Percentiles rank a stretch among this genome's conserved stretches.
Conservation (phyloP, 2,113 vertebrate species). For the Petaurus breviceps region DNA sequence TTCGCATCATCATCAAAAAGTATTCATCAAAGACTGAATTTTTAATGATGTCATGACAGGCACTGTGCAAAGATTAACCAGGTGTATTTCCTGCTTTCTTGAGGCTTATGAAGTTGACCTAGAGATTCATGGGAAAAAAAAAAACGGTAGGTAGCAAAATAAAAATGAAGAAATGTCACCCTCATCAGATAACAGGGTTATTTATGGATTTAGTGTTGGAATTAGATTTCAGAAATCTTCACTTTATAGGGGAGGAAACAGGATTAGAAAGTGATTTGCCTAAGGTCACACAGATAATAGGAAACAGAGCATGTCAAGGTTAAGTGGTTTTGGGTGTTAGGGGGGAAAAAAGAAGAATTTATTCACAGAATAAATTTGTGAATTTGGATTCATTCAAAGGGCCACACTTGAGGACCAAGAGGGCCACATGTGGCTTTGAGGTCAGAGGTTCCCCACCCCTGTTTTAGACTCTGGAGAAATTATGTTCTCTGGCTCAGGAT, state of each 20-base stretch:
- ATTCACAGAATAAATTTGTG: no score
- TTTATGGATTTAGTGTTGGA: background rate
- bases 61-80: background rate
- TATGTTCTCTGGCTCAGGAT: background rate
- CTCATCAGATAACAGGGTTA: background rate
- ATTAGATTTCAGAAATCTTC: background rate
- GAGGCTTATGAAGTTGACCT: background rate
- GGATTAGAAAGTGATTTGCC: background rate
- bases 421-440: no score
- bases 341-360: background rate
- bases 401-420: no score
- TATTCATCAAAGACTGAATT: background rate
- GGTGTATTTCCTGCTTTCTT: background rate
- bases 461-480: background rate
- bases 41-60: background rate
- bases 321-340: background rate
- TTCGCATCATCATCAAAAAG: background rate
- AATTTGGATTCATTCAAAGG: no score
- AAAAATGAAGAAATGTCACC: background rate
- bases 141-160: no score
- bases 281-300: background rate
- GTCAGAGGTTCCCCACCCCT: no score
- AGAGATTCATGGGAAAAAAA: no score
- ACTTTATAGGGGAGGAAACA: background rate
- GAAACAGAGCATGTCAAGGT: background rate